Conservation (phyloP, 2,113 vertebrate genomes). For the Todiramphus saurophagus region DNA sequence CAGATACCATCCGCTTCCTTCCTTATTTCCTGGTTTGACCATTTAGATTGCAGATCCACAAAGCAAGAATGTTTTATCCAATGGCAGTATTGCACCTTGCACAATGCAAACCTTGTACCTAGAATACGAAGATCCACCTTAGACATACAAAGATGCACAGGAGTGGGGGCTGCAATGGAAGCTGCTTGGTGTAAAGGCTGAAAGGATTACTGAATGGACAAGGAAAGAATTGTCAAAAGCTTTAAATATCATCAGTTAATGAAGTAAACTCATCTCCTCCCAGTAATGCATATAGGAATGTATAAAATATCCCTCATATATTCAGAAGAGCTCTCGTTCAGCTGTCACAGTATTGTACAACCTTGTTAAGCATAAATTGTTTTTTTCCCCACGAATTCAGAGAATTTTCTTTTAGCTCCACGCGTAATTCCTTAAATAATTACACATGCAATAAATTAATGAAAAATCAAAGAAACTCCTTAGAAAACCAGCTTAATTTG, state of each 20-base stretch:
- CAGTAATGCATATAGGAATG: neutral
- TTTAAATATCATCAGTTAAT: neutral
- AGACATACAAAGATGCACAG: neutral
- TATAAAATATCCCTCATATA: neutral
- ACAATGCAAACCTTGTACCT: neutral
- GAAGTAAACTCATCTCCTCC: neutral
- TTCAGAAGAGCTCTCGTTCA: neutral
- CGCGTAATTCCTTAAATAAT: slow-evolving; percentile 53
- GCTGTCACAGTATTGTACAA: neutral
- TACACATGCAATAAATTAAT: slow-evolving; percentile 57
- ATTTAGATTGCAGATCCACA: neutral
- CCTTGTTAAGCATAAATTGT: neutral
- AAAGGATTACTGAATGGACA: neutral
- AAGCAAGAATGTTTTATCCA: neutral
- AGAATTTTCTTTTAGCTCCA: slow-evolving; percentile 19
- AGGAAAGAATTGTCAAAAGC: neutral
- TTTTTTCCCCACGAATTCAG: neutral
- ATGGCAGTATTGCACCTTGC: neutral
- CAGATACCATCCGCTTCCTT: neutral
- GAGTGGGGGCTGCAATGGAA: neutral
- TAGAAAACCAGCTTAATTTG: slow-evolving; percentile 60
- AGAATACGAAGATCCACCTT: neutral
- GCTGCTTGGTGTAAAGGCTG: neutral
- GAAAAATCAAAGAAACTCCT: slow-evolving; percentile 59
- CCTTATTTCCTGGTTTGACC: neutral